phyloP scores from a whole-genome alignment of 2,888 invertebrate genomes.

The Sycophila texana region DNA sequence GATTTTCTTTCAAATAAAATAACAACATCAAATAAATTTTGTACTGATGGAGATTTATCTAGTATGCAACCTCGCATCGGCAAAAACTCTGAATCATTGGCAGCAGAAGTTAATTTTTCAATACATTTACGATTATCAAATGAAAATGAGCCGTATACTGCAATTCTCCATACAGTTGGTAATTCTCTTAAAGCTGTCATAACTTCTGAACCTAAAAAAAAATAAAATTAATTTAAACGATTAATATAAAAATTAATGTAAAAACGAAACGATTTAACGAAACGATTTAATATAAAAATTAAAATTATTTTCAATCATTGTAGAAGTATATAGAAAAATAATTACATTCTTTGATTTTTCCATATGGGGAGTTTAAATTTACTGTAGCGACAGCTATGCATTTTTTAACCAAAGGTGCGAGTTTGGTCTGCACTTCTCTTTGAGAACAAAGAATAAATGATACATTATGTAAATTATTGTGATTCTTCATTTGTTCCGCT shows the following conservation, averaged over 20 bases:
- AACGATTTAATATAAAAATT: background rate
- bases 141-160: slow-evolving; percentile 46
- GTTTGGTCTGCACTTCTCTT: slow-evolving; percentile 50
- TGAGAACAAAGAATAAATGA: slow-evolving; percentile 44
- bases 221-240: slow-evolving; percentile 7
- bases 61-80: slow-evolving; percentile 51
- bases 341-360: slow-evolving; percentile 46
- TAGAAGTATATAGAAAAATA: slow-evolving; percentile 5
- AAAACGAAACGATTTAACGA: too few relatives aligned
- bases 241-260: slow-evolving; percentile 1
- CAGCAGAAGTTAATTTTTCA: slow-evolving; percentile 33
- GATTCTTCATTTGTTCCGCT: slow-evolving; percentile 45
- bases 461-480: slow-evolving; percentile 46
- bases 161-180: slow-evolving; percentile 50
- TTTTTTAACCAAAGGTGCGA: slow-evolving; percentile 39
- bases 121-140: slow-evolving; percentile 46
- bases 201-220: slow-evolving; percentile 40
- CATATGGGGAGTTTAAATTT: slow-evolving; percentile 43
- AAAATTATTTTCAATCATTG: background rate
- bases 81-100: slow-evolving; percentile 48
- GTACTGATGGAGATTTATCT: slow-evolving; percentile 47
- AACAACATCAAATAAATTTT: slow-evolving; percentile 53
- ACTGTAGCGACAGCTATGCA: slow-evolving; percentile 44
- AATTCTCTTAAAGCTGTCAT: slow-evolving; percentile 46
- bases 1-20: slow-evolving; percentile 54